These are phyloP conservation scores for Dreissena polymorpha DNA, from an alignment of 1,140 invertebrate genomes.

Conservation along the genomic window DNA sequence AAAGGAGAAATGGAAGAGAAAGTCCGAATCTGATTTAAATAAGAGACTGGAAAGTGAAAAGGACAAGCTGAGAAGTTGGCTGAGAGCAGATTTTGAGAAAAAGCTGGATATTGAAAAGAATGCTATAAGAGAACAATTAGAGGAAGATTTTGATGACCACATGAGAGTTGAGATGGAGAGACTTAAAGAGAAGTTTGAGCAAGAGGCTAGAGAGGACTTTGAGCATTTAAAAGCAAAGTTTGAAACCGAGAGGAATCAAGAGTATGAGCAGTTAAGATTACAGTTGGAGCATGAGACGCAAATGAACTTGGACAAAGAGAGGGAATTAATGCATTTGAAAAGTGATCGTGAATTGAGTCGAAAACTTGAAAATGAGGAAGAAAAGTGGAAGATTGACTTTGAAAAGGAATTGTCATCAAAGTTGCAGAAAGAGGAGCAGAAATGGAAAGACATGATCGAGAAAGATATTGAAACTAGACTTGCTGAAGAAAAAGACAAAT, in stretches of 20 bases:
- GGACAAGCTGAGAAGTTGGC: slow-evolving; percentile 20
- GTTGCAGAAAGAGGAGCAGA: slow-evolving; percentile 33
- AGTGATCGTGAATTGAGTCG: slow-evolving; percentile 28
- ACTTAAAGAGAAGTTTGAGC: slow-evolving; percentile 34
- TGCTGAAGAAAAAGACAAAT: slow-evolving; percentile 33
- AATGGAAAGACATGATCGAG: slow-evolving; percentile 46
- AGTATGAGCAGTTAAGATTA: slow-evolving; percentile 17
- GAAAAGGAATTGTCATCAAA: slow-evolving; percentile 38
- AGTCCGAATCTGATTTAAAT: slow-evolving; percentile 37
- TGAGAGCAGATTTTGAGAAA: slow-evolving; percentile 37
- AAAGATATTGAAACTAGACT: slow-evolving; percentile 36
- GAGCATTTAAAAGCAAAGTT: slow-evolving; percentile 49
- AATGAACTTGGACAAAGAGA: slow-evolving; percentile 47
- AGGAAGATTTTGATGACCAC: slow-evolving; percentile 43
- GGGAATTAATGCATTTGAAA: slow-evolving; percentile 34
- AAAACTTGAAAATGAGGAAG: slow-evolving; percentile 28
- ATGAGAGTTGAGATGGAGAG: slow-evolving; percentile 42
- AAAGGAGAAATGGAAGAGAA: slow-evolving; percentile 43
- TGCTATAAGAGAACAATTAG: slow-evolving; percentile 22
- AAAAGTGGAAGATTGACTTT: slow-evolving; percentile 30
- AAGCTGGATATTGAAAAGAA: slow-evolving; percentile 13
- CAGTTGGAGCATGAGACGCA: slow-evolving; percentile 38
- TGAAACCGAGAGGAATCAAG: slow-evolving; percentile 31
- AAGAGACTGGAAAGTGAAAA: slow-evolving; percentile 40
- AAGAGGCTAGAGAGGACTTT: slow-evolving; percentile 44